These are phyloP conservation scores for Origma solitaria DNA, from an alignment of 2,113 vertebrate species.

Conservation along the genomic window DNA sequence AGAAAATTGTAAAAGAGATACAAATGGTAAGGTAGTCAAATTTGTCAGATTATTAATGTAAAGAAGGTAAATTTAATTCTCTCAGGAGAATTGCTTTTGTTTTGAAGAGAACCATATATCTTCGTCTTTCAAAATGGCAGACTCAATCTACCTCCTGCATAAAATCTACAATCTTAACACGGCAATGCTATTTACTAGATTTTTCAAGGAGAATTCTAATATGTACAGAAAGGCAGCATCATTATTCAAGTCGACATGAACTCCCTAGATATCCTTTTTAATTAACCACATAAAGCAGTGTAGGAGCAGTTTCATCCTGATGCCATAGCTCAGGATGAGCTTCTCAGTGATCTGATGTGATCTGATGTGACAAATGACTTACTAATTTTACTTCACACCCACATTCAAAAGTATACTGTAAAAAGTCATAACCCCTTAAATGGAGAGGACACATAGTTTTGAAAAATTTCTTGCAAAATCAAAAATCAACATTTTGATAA, in stretches of 20 bases:
- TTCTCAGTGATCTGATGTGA: neutral
- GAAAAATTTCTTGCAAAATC: neutral
- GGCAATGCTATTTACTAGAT: slow-evolving; percentile 22
- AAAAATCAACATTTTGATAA: neutral
- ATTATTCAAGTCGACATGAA: slow-evolving; percentile 68
- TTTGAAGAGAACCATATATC: neutral
- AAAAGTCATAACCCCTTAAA: neutral
- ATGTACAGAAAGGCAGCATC: slow-evolving; percentile 42
- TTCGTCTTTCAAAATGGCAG: neutral
- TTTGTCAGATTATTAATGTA: neutral
- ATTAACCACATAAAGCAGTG: slow-evolving; percentile 63
- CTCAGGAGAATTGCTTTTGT: neutral
- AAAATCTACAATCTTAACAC: neutral
- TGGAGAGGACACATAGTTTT: neutral
- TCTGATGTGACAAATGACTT: neutral
- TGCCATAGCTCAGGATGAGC: neutral
- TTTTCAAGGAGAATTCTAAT: slow-evolving; percentile 57
- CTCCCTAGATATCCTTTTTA: slow-evolving; percentile 64
- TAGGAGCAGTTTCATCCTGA: neutral
- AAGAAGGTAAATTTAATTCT: neutral
- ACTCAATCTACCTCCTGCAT: neutral
- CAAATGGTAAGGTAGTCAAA: neutral
- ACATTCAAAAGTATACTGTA: neutral
- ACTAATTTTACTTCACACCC: neutral
- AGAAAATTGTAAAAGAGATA: neutral